Base-by-base conservation (phyloP, 2,888 invertebrate species). In the Netelia inedita region DNA sequence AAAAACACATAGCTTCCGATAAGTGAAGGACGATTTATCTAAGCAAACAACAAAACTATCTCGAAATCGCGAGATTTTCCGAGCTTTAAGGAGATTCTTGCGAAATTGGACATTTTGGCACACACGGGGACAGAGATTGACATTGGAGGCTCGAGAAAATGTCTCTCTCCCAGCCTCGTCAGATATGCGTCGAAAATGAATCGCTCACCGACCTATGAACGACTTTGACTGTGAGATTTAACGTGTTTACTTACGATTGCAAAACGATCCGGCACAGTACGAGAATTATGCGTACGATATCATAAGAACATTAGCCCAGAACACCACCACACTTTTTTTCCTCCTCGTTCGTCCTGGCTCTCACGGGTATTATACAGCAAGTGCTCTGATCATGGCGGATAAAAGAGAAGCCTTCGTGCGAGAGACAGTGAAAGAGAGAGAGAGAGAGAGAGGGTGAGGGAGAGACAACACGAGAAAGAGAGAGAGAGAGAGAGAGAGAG, bases 231-330 rank as follows among this genome's bases (percentile, higher is more conserved):
- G 1, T 43, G 9, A 61, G 5, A 41, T 71, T 65, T 1, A 81
- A 50, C 59, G 43, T 65, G 50, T 59, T 5, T 90, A 92, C 92
- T 92, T 89, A 92, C 92, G 90, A 86, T 88, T 92, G 88, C 87
- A 82, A 86, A 88, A 88, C 88, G 85, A 86, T 89, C 88, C 88
- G 88, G 87, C 86, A 85, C 86, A 86, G 83, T 81, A 83, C 87
- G 86, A 88, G 78, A 87, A 87, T 91, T 89, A 91, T 87, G 85
- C 89, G 87, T 90, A 88, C 89, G 90, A 91, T 91, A 85, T 91
- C 89, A 92, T 91, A 89, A 88, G 90, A 89, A 88, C 85, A 88
- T 75, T 80, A 73, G 63, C 75, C 46, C 61, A 75, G 87, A 85
- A 82, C 85, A 89, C 90, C 87, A 85, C 87, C 87, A 84, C 87